Base-by-base conservation (phyloP, 2,888 invertebrate species). In the Lasioglossum pauxillum region DNA sequence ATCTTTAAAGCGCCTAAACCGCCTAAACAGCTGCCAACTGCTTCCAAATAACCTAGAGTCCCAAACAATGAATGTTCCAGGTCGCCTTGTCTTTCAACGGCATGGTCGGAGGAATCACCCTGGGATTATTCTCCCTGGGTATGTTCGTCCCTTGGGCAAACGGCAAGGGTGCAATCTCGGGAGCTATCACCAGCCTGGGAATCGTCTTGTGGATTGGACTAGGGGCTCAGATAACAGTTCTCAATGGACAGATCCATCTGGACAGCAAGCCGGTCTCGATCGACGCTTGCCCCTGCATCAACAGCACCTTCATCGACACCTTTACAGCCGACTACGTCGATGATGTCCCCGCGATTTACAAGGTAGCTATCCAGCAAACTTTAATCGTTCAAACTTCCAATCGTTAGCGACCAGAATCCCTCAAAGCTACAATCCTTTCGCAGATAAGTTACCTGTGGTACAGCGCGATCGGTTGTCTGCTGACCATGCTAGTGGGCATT, bases 81-180 rank as follows among this genome's bases (percentile, higher is more conserved):
- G 97, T 98, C 1, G 98, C 98, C 0, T 95, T 98, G 1, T 98
- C 98, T 74, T 97, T 98, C 92, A 98, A 98, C 93, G 98, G 98
- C 0, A 97, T 98, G 96, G 97, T 98, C 41, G 98, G 98, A 4
- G 99, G 98, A 3, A 97, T 99, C 0, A 97, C 98, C 0, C 95
- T 99, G 38, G 99, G 98, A 0, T 96, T 98, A 5, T 99, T 99
- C 94, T 97, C 98, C 0, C 96, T 99, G 38, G 99, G 99, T 80
- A 98, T 99, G 97, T 97, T 98, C 90, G 97, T 98, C 90, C 98
- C 98, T 0, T 98, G 97, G 97, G 97, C 98, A 5, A 99, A 98
- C 94, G 96, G 97, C 31, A 98, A 97, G 96, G 97, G 97, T 10
- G 97, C 97, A 0, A 95, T 97, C 77, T 95, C 95, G 7, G 97